These are phyloP conservation scores for Geotria australis DNA, from an alignment of 2,797 vertebrate species.

Conservation along the genomic window DNA sequence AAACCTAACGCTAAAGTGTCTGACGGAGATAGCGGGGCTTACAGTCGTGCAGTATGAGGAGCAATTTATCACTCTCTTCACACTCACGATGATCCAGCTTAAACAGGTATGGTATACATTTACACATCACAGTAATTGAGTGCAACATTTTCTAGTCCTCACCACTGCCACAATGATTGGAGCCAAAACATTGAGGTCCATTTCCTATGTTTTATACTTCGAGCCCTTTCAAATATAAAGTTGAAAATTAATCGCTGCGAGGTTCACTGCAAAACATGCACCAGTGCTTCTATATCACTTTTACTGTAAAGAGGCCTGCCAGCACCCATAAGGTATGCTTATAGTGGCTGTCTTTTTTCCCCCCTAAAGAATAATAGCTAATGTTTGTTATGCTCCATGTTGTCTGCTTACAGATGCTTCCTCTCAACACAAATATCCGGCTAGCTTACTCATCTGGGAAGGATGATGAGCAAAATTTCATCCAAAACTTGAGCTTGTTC, in stretches of 20 bases:
- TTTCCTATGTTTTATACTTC: no score
- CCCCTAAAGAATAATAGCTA: no score
- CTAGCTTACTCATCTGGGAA: constrained; percentile 79
- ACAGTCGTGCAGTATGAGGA: constrained; percentile 93
- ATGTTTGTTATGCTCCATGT: no score
- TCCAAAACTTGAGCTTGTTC: constrained; percentile 90
- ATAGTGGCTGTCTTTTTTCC: no score
- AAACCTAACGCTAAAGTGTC: constrained; percentile 84
- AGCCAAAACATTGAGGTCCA: no score
- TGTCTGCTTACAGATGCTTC: constrained; percentile 40
- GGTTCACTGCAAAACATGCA: no score
- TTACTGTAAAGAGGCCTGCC: no score
- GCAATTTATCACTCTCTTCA: constrained; percentile 79
- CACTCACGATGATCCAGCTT: constrained; percentile 85
- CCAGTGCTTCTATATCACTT: no score
- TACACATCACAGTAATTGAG: no score
- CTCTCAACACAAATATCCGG: constrained; percentile 78
- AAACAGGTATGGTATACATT: constrained; percentile 40
- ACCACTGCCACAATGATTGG: not conserved
- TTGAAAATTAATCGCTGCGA: no score
- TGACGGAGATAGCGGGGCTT: constrained; percentile 90
- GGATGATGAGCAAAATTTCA: constrained; percentile 94
- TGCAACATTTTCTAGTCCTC: not conserved
- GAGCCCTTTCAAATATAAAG: no score
- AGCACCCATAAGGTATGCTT: no score